Percentiles rank a stretch among this genome's conserved stretches.
Evolutionary conservation across 2,888 invertebrate species (phyloP).

Genomic region (Melinaea menophilus): DNA sequence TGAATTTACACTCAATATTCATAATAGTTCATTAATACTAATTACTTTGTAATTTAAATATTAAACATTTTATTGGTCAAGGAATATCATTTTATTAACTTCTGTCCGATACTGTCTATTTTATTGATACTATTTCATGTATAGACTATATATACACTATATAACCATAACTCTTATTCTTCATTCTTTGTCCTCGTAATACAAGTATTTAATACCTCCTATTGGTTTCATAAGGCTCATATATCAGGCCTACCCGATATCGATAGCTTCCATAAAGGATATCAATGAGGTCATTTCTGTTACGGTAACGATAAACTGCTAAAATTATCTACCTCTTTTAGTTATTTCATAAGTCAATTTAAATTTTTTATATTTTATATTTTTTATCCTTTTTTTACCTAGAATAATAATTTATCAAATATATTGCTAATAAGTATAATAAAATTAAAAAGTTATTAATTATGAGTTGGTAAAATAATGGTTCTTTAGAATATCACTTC

Average conservation of each 20-base stretch:
- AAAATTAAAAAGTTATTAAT: too few species aligned
- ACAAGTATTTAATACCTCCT: conserved; percentile 54
- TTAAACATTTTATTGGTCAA: too few species aligned
- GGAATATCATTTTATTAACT: too few species aligned
- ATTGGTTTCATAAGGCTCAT: conserved; percentile 50
- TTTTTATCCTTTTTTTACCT: not conserved
- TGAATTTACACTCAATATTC: too few species aligned
- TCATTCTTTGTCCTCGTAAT: conserved; percentile 35
- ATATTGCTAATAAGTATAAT: too few species aligned
- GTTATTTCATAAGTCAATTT: not conserved
- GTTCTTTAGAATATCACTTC: too few species aligned
- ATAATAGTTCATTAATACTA: too few species aligned
- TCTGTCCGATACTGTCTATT: too few species aligned
- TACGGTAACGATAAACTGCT: conserved; percentile 9
- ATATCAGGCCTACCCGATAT: conserved; percentile 47
- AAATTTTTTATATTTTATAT: not conserved
- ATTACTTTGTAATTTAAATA: too few species aligned
- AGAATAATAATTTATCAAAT: not conserved
- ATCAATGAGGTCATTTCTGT: conserved; percentile 18
- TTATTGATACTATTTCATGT: not conserved
- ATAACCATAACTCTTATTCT: not conserved
- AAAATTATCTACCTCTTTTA: conserved; percentile 1
- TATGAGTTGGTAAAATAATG: too few species aligned
- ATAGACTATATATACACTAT: not conserved
- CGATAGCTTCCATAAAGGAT: conserved; percentile 43